These are phyloP conservation scores for Zoroaster sp. DNA, from an alignment of 53 echinoderm and acorn worm species.

Conservation along the genomic window DNA sequence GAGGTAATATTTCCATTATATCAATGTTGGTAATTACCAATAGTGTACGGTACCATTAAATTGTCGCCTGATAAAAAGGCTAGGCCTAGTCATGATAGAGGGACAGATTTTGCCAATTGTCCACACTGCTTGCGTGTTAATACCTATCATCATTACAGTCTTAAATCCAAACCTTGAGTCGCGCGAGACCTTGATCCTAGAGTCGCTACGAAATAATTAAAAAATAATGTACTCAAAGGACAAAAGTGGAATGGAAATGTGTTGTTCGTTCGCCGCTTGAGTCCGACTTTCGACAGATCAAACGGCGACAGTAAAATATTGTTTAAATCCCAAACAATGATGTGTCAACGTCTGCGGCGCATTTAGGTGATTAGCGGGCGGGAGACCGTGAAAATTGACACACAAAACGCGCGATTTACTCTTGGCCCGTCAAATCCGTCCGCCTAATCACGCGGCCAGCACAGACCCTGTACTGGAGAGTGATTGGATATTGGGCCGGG, in stretches of 20 bases:
- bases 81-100: background rate
- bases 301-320: conserved; percentile 2
- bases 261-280: background rate
- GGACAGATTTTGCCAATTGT: background rate
- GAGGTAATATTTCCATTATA: background rate
- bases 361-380: conserved; percentile 47
- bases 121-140: background rate
- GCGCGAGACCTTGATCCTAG: background rate
- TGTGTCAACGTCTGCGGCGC: conserved; percentile 20
- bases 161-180: background rate
- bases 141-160: background rate
- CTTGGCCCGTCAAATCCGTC: background rate
- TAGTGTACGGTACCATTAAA: background rate
- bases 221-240: background rate
- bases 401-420: background rate
- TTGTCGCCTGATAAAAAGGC: background rate
- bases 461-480: background rate
- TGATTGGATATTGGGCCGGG: background rate
- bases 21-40: background rate
- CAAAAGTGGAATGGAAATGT: background rate
- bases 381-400: conserved; percentile 15
- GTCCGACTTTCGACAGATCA: background rate
- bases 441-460: background rate
- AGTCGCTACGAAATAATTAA: background rate
- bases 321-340: conserved; percentile 38